Evolutionary conservation across 1,140 invertebrate genomes (phyloP), one percentile per base, ranked within the genome.

Genomic region (Rhynchophorus ferrugineus): DNA sequence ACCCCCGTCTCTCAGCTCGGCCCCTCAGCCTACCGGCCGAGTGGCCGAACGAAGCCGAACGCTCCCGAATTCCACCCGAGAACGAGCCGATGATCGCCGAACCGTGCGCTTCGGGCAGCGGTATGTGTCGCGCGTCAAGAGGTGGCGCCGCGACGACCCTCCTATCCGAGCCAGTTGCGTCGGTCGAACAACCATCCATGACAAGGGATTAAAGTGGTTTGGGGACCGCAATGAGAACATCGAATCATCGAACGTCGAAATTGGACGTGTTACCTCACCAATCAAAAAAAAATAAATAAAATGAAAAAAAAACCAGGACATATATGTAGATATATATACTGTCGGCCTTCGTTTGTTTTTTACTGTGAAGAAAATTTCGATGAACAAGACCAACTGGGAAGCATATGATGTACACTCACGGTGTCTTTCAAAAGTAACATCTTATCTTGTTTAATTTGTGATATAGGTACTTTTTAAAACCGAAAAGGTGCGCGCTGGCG

Each of bases 21-120:
- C 44, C 49, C 22, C 49, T 49, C 41, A 62, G 57, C 57, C 51
- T 65, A 48, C 61, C 61, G 50, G 56, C 58, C 2, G 45, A 61
- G 45, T 62, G 59, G 58, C 57, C 54, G 19, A 47, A 51, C 47
- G 56, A 56, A 51, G 33, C 17, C 17, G 49, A 43, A 14, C 34
- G 47, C 35, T 19, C 41, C 43, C 43, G 36, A 53, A 45, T 38
- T 29, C 49, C 55, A 58, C 38, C 53, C 52, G 54, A 53, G 48
- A 13, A 45, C 41, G 49, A 36, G 21, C 11, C 37, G 16, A 35
- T 14, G 22, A 14, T 19, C 20, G n/a, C 43, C 17, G 42, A 51
- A 44, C 36, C 42, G 18, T 16, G 34, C 14, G 44, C 52, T 33
- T 43, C 22, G 42, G 44, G 52, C 29, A 36, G 37, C 44, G 29